Conservation (phyloP, 2,888 invertebrate genomes). For the Cantharis flavilabris region DNA sequence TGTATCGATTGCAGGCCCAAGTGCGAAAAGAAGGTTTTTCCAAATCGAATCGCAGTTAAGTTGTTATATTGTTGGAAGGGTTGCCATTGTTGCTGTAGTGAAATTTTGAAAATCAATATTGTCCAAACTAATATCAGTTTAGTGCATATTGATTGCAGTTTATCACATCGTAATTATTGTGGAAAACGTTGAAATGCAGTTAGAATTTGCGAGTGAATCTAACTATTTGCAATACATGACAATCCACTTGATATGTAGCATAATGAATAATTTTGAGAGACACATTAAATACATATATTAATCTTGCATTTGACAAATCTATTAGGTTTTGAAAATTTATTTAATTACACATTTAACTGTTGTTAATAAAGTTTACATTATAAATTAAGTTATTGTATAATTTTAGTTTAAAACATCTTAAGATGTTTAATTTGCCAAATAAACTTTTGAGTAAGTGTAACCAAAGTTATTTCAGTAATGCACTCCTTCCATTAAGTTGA, state of each 20-base stretch:
- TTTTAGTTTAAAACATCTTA: conserved; percentile 1
- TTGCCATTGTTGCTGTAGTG: neutral
- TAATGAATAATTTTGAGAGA: conserved; percentile 14
- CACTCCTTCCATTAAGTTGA: conserved; percentile 49
- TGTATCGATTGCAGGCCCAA: neutral
- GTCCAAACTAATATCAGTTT: neutral
- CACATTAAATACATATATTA: neutral
- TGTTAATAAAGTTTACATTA: neutral
- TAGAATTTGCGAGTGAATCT: conserved; percentile 9
- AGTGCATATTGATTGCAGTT: conserved; percentile 9
- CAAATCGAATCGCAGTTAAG: neutral
- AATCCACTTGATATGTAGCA: conserved; percentile 12
- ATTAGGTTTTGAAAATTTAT: conserved; percentile 8
- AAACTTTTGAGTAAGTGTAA: conserved; percentile 43
- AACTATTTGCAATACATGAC: conserved; percentile 14
- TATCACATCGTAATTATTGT: conserved; percentile 12
- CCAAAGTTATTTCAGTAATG: conserved; percentile 55
- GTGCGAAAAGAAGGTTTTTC: neutral
- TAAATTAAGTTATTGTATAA: neutral
- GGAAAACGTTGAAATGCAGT: conserved; percentile 3
- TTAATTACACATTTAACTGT: neutral
- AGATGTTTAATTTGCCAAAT: conserved; percentile 1
- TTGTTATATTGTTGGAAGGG: neutral
- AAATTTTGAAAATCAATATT: neutral
- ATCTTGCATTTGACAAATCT: conserved; percentile 7